phyloP scores from a whole-genome alignment of 2,888 invertebrate species.

The Augiades crinisus region DNA sequence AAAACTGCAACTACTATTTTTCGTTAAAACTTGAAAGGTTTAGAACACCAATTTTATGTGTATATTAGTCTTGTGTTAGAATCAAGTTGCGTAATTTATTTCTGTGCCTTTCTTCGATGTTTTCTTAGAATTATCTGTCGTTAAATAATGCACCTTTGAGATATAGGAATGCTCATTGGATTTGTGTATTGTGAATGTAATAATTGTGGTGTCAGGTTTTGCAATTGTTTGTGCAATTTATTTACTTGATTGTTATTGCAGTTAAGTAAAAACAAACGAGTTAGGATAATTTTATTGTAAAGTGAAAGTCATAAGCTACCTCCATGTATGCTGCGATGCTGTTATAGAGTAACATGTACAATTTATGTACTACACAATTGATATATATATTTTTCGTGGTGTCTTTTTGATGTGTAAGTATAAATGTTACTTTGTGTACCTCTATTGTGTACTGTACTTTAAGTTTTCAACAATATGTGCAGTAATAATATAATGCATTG shows the following conservation, averaged over 20 bases:
- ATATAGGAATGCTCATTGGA: constrained; percentile 7
- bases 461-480: constrained; percentile 20
- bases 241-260: neutral
- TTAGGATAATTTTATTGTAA: constrained; percentile 12
- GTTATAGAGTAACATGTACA: constrained; percentile 9
- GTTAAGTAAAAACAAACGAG: neutral
- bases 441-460: constrained; percentile 21
- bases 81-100: constrained; percentile 5
- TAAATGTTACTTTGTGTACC: constrained; percentile 17
- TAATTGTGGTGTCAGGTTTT: constrained; percentile 17
- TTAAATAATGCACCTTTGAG: constrained; percentile 1
- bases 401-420: constrained; percentile 20
- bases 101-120: constrained; percentile 19
- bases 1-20: neutral
- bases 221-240: constrained; percentile 1
- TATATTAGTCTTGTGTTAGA: constrained; percentile 7
- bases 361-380: constrained; percentile 13
- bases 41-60: constrained; percentile 8
- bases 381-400: constrained; percentile 23
- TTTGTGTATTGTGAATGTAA: constrained; percentile 16
- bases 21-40: constrained; percentile 1
- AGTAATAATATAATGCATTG: constrained; percentile 14
- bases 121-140: constrained; percentile 1
- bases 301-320: constrained; percentile 16
- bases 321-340: constrained; percentile 2